phyloP scores from a whole-genome alignment of 2,797 vertebrate species.

The Pyrrhura leucotis region DNA sequence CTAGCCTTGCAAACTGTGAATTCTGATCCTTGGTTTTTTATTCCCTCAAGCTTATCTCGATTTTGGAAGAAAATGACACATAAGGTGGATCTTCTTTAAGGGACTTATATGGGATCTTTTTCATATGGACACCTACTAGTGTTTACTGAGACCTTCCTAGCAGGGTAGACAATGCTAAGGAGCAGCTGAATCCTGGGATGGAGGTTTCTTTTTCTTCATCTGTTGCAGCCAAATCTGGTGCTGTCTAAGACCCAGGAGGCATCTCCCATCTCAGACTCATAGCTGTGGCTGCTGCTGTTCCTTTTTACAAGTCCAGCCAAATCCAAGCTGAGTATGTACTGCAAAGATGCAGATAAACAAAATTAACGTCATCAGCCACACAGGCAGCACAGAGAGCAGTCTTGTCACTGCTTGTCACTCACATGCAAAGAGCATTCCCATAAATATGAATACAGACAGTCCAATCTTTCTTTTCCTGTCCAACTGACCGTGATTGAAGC shows the following conservation, averaged over 20 bases:
- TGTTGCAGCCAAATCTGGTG: background rate
- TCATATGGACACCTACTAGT: background rate
- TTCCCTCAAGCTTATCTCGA: background rate
- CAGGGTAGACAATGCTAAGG: background rate
- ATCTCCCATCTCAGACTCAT: background rate
- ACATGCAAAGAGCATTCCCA: background rate
- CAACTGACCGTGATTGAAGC: background rate
- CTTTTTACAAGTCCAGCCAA: background rate
- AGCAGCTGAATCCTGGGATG: background rate
- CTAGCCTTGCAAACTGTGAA: background rate
- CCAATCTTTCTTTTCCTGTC: background rate
- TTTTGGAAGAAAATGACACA: background rate
- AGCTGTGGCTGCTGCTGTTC: background rate
- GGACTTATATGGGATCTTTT: background rate
- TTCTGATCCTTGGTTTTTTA: background rate
- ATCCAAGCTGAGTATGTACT: background rate
- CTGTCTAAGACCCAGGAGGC: background rate
- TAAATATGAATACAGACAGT: background rate
- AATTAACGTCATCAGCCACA: accelerated
- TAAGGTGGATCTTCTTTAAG: background rate
- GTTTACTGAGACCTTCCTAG: background rate
- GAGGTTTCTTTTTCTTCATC: background rate
- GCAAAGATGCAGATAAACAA: background rate
- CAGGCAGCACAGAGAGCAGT: background rate
- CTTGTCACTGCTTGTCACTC: background rate